phyloP scores from a whole-genome alignment of 2,113 vertebrate genomes.

The Phasianus colchicus region DNA sequence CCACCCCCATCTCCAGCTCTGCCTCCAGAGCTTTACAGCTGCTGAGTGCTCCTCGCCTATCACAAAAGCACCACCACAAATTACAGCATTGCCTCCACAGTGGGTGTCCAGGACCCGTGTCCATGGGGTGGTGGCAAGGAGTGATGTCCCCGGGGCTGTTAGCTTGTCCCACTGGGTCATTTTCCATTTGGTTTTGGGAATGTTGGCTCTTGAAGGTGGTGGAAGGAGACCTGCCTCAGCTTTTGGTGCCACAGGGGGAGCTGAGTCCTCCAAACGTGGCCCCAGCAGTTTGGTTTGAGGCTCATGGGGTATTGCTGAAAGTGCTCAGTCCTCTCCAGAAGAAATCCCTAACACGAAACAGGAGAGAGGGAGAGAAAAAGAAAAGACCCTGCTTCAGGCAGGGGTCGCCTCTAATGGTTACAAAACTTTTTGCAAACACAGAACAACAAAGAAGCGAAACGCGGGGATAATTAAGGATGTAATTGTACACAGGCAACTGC shows the following conservation, averaged over 20 bases:
- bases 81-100: not conserved
- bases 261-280: rapidly evolving
- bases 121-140: not conserved
- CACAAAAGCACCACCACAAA: slow-evolving; percentile 28
- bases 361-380: not conserved
- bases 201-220: not conserved
- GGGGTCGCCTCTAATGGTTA: slow-evolving; percentile 32
- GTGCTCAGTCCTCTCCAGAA: not conserved
- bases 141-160: not conserved
- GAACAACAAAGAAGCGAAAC: slow-evolving; percentile 73
- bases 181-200: not conserved
- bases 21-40: not conserved
- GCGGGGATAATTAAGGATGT: slow-evolving; percentile 77
- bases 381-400: not conserved
- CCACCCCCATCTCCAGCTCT: not conserved
- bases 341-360: not conserved
- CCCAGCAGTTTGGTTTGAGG: rapidly evolving
- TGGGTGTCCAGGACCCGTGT: not conserved
- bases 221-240: not conserved
- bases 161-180: rapidly evolving
- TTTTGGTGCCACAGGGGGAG: rapidly evolving
- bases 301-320: rapidly evolving
- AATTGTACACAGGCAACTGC: slow-evolving; percentile 77
- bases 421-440: slow-evolving; percentile 60
- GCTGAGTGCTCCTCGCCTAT: not conserved